phyloP scores from a whole-genome alignment of 2,888 invertebrate species.

The Rhagonycha lutea region DNA sequence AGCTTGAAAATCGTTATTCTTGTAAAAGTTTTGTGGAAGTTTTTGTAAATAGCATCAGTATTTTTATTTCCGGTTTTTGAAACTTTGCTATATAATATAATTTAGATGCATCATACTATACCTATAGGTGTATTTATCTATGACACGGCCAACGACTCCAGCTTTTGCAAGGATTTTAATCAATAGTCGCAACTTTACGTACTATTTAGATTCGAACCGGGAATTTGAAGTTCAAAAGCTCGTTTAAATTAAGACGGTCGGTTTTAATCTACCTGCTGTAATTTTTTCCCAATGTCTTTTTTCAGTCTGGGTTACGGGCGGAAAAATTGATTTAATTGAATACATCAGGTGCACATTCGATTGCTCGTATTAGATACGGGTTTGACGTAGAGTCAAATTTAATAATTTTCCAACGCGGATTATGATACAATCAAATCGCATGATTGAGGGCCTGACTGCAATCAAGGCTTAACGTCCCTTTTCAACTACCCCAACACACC shows the following conservation, averaged over 20 bases:
- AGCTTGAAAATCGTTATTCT: neutral
- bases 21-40: neutral
- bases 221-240: constrained; percentile 17
- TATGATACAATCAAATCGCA: constrained; percentile 31
- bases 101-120: neutral
- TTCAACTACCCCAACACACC: constrained; percentile 19
- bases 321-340: neutral
- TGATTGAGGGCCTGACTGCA: constrained; percentile 38
- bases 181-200: constrained; percentile 10
- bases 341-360: neutral
- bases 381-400: constrained; percentile 24
- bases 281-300: neutral
- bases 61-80: neutral
- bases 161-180: constrained; percentile 7
- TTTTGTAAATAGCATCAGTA: neutral
- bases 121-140: neutral
- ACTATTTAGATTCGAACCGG: constrained; percentile 7
- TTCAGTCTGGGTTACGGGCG: neutral
- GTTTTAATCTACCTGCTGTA: neutral
- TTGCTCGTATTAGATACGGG: neutral
- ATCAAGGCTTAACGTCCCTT: constrained; percentile 35
- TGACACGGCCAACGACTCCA: constrained; percentile 15
- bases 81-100: neutral
- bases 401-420: constrained; percentile 38
- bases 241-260: neutral